Percentiles rank a stretch among this genome's conserved stretches.
These are phyloP conservation scores for Gonocerus acuteangulatus DNA, from an alignment of 2,888 invertebrate species.

Conservation along the genomic window DNA sequence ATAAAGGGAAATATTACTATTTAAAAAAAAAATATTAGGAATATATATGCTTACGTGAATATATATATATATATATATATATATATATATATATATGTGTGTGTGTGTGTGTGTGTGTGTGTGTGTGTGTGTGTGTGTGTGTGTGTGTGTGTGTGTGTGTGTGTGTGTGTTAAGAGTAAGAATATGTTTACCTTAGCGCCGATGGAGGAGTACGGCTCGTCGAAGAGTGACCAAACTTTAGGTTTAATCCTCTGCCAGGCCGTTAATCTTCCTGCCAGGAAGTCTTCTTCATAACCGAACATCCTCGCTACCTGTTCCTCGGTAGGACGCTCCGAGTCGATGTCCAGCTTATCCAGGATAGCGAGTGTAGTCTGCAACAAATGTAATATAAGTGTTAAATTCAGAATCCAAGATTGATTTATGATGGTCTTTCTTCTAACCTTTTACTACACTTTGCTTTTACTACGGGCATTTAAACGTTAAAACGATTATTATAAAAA, in stretches of 20 bases:
- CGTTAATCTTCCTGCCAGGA: conserved; percentile 66
- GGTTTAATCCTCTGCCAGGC: conserved; percentile 88
- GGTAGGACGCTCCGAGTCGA: conserved; percentile 84
- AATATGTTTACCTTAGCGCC: conserved; percentile 81
- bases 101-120: too few species aligned
- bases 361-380: conserved; percentile 78
- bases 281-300: conserved; percentile 84
- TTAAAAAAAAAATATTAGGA: too few species aligned
- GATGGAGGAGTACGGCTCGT: conserved; percentile 90
- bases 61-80: too few species aligned
- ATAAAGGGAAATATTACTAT: too few species aligned
- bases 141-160: too few species aligned
- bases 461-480: too few species aligned
- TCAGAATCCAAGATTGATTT: background rate
- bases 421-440: background rate
- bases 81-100: too few species aligned
- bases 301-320: conserved; percentile 88
- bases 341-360: conserved; percentile 89
- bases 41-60: too few species aligned
- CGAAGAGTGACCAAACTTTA: conserved; percentile 89
- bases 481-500: too few species aligned
- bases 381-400: background rate
- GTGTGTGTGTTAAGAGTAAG: too few species aligned
- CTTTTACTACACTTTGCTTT: background rate
- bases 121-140: too few species aligned